A percentile compares a stretch with the other conserved stretches of the same genome.
phyloP scores from a whole-genome alignment of 2,888 invertebrate species.

The Biston betularia region DNA sequence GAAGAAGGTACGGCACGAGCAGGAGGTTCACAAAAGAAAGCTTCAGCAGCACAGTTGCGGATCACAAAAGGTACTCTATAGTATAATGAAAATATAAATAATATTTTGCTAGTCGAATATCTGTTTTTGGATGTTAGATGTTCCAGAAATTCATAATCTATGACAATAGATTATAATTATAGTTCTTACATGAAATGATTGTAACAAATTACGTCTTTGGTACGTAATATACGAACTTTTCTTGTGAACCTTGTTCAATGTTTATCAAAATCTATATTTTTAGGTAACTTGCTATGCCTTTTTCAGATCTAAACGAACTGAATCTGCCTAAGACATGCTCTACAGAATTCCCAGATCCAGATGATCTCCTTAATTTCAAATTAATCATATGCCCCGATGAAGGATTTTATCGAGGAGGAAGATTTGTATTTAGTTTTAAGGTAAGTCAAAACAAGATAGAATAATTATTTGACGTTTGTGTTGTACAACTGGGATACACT shows the following conservation, averaged over 20 bases:
- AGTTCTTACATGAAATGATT: not conserved
- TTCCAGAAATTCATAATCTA: not conserved
- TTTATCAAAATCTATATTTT: constrained; percentile 1
- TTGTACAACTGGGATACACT: not conserved
- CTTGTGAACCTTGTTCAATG: not conserved
- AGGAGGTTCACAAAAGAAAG: constrained; percentile 93
- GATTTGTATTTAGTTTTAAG: constrained; percentile 98
- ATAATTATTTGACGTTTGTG: not conserved
- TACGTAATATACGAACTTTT: not conserved
- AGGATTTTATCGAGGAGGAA: constrained; percentile 97
- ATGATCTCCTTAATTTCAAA: constrained; percentile 98
- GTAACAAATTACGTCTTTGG: not conserved
- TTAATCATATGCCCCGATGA: constrained; percentile 98
- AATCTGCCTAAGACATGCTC: constrained; percentile 98
- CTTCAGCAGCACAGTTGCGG: constrained; percentile 98
- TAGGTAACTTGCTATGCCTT: not conserved
- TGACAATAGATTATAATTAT: not conserved
- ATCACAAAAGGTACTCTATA: constrained; percentile 94
- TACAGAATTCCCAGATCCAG: constrained; percentile 98
- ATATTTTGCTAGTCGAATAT: constrained; percentile 19
- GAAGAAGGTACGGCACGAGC: constrained; percentile 91
- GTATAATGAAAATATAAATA: constrained; percentile 34
- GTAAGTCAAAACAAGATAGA: constrained; percentile 54
- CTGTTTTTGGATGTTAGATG: not conserved
- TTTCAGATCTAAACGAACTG: constrained; percentile 97